Evolutionary conservation across 2,888 invertebrate species (phyloP).

Genomic region (Trichogramma dendrolimi): DNA sequence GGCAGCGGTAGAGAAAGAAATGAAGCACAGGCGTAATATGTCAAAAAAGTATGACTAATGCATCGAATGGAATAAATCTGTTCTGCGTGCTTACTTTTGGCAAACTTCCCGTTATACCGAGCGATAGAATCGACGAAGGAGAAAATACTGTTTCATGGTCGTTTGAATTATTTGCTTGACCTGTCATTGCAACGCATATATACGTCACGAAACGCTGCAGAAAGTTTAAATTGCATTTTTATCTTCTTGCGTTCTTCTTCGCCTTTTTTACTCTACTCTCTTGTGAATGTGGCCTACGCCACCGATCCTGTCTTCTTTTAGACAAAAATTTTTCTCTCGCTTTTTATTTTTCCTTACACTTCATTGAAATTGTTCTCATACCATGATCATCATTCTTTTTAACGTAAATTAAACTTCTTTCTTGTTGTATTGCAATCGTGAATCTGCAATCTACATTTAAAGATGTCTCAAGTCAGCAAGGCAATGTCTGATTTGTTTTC

Average conservation of each 20-base stretch:
- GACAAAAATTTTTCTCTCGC: too few relatives aligned
- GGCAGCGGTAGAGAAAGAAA: not conserved
- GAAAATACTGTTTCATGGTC: constrained; percentile 29
- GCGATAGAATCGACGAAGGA: constrained; percentile 26
- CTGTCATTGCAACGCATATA: constrained; percentile 25
- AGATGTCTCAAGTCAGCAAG: too few relatives aligned
- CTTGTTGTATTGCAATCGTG: too few relatives aligned
- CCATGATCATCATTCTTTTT: too few relatives aligned
- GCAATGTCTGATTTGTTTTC: too few relatives aligned
- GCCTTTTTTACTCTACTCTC: not conserved
- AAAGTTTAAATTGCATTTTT: constrained; percentile 29
- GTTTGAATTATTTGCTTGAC: constrained; percentile 30
- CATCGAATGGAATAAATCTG: constrained; percentile 37
- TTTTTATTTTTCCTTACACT: too few relatives aligned
- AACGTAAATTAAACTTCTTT: too few relatives aligned
- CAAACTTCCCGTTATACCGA: constrained; percentile 32
- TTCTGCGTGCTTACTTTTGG: constrained; percentile 37
- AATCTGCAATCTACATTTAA: too few relatives aligned
- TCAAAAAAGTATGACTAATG: constrained; percentile 31
- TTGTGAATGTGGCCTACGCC: too few relatives aligned
- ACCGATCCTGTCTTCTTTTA: too few relatives aligned
- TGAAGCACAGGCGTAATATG: constrained; percentile 21
- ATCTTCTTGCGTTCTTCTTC: constrained; percentile 14
- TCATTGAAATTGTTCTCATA: too few relatives aligned
- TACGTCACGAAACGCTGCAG: constrained; percentile 24